A percentile compares a stretch with the other conserved stretches of the same genome.
phyloP scores from a whole-genome alignment of 2,888 invertebrate genomes.

The Mesorhabditis belari region DNA sequence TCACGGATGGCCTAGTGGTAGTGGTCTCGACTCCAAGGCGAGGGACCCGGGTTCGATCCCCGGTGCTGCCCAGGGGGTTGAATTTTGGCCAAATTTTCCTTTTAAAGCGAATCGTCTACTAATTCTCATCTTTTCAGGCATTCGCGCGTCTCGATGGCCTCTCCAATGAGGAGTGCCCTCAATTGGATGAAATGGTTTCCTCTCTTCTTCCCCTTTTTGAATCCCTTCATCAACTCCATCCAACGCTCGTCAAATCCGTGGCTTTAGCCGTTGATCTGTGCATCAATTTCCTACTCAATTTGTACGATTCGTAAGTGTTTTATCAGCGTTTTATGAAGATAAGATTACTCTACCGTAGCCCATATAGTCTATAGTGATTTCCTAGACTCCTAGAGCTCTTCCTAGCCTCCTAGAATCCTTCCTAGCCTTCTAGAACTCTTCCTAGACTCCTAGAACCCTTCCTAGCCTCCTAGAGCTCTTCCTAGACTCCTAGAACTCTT shows the following conservation, averaged over 20 bases:
- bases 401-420: too few species aligned
- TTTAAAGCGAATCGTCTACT: not conserved
- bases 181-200: slow-evolving; percentile 92
- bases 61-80: too few species aligned
- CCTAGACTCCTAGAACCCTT: too few species aligned
- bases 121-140: slow-evolving; percentile 38
- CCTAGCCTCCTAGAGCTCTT: too few species aligned
- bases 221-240: slow-evolving; percentile 30
- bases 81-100: too few species aligned
- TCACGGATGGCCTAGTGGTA: too few species aligned
- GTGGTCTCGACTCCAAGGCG: too few species aligned
- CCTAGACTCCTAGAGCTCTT: too few species aligned
- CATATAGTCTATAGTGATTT: not conserved
- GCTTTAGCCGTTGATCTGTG: slow-evolving; percentile 89
- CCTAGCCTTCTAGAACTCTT: too few species aligned
- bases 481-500: too few species aligned
- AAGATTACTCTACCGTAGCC: not conserved
- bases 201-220: slow-evolving; percentile 86
- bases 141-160: slow-evolving; percentile 23
- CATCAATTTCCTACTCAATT: slow-evolving; percentile 96
- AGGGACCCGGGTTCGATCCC: too few species aligned
- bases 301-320: slow-evolving; percentile 73
- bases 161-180: slow-evolving; percentile 64
- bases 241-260: slow-evolving; percentile 54
- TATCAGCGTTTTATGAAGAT: not conserved